These are phyloP conservation scores for Lepidurus apus DNA, from an alignment of 1,140 invertebrate genomes.

Conservation along the genomic window DNA sequence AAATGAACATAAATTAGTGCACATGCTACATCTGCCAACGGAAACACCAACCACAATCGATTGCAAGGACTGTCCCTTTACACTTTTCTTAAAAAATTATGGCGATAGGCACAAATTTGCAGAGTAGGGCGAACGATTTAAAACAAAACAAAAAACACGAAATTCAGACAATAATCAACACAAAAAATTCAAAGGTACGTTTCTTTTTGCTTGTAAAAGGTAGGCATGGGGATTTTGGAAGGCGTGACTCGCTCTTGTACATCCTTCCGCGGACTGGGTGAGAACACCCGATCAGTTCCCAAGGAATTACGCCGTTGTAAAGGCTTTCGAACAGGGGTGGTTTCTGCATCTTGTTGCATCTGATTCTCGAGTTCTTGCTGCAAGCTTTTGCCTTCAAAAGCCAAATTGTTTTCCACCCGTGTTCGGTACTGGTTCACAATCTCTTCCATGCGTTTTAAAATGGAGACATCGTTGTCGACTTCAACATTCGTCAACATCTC, in stretches of 20 bases:
- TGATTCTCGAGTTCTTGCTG: constrained; percentile 23
- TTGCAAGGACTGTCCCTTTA: too few relatives aligned
- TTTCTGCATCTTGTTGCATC: neutral
- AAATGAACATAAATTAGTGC: too few relatives aligned
- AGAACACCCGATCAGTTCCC: neutral
- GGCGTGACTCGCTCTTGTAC: neutral
- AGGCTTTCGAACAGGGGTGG: neutral
- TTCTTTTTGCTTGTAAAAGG: neutral
- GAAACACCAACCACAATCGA: too few relatives aligned
- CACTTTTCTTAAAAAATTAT: too few relatives aligned
- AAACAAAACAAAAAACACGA: neutral
- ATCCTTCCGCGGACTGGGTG: neutral
- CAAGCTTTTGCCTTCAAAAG: constrained; percentile 27
- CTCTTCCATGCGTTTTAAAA: constrained; percentile 33
- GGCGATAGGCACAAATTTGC: too few relatives aligned
- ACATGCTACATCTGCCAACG: too few relatives aligned
- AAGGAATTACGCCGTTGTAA: neutral
- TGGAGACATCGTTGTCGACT: constrained; percentile 34
- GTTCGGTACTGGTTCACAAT: constrained; percentile 34
- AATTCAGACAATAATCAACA: neutral
- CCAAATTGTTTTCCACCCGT: constrained; percentile 30
- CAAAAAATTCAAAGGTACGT: neutral
- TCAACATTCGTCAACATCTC: constrained; percentile 33
- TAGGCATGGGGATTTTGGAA: neutral
- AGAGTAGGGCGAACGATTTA: too few relatives aligned